Evolutionary conservation across 1,140 invertebrate genomes (phyloP), one percentile per base, ranked within the genome.

Genomic region (Solen grandis): DNA sequence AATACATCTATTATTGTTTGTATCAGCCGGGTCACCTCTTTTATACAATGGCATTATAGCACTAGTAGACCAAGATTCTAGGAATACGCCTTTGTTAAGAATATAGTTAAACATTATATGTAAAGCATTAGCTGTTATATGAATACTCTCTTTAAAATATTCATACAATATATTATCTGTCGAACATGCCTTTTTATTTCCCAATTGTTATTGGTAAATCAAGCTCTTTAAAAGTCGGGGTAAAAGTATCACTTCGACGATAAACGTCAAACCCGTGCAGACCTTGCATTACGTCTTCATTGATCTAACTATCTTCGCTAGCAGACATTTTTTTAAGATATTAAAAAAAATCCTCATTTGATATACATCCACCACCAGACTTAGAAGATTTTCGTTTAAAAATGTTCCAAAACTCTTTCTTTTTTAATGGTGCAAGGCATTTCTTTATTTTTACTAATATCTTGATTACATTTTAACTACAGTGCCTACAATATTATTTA

Each of bases 1-100:
- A 5, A 73, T 38, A 59, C n/a, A n/a, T n/a, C 69, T 36, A 60
- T 73, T 59, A 59, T 73, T 59, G 41, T 73, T 73, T 16, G 55
- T n/a, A 57, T 50, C 65, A 59, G 22, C n/a, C 8, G 27, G 14
- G 25, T 33, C 25, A 10, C 3, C 33, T 29, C 46, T 73, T 41
- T 73, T 73, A 33, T 38, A 41, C 0, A 57, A 22, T 22, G 52
- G 55, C 19, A 73, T 52, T 22, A 59, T 73, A 0, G 38, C 52
- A n/a, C 69, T 55, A 38, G 35, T n/a, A 38, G 33, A 31, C 69
- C 69, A 73, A 19, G 22, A 16, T 25, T 59, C 25, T 13, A 35
- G 31, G 31, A 36, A 73, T n/a, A 38, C 36, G 1, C 69, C 69
- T 29, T 29, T 14, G 31, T 59, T 52, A 38, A 73, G 35, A n/a